Base-by-base conservation (phyloP, 1,140 invertebrate genomes). In the Drosophila funebris region DNA sequence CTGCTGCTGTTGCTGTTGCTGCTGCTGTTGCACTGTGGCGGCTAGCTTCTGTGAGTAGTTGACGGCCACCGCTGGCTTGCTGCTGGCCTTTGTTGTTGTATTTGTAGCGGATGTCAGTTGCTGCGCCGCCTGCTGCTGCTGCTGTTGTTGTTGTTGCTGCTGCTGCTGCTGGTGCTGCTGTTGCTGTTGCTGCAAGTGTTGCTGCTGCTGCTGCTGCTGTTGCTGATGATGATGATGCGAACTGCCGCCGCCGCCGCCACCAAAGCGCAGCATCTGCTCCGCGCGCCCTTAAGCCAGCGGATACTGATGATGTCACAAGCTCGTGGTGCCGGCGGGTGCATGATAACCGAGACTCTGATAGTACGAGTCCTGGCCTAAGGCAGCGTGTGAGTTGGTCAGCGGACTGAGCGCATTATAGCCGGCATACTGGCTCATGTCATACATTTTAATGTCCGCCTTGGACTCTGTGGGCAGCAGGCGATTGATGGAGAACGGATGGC, bases 401-500 rank as follows among this genome's bases (percentile, higher is more conserved):
- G 95, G 93, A 85, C 92, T 93, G 48, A 94, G 72, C 22, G 94
- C 93, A 75, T 94, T 94, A 77, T 95, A 94, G 24, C 95, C 94
- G 39, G 92, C 90, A 76, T 96, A 95, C 92, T 95, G 94, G 90
- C 94, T 92, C 92, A 96, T 94, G 66, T 96, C 95, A 92, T 96
- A 96, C 95, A 96, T 96, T 92, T 96, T 96, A 69, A 96, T 94
- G 91, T 96, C 95, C 41, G 96, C 94, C 91, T 97, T 97, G 57
- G 95, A 95, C 82, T 97, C 96, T 43, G 96, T 95, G 7, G 96
- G 96, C 79, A 97, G 92, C 85, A 98, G 94, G 90, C 97, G 95
- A 73, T 97, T 98, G 82, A 99, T 98, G 91, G 97, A 97, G 93
- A 98, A 99, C 0, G 98, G 97, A 92, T 98, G 96, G 90, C 94